phyloP scores from a whole-genome alignment of 2,113 vertebrate species.

The Rhadina sibilatrix region DNA sequence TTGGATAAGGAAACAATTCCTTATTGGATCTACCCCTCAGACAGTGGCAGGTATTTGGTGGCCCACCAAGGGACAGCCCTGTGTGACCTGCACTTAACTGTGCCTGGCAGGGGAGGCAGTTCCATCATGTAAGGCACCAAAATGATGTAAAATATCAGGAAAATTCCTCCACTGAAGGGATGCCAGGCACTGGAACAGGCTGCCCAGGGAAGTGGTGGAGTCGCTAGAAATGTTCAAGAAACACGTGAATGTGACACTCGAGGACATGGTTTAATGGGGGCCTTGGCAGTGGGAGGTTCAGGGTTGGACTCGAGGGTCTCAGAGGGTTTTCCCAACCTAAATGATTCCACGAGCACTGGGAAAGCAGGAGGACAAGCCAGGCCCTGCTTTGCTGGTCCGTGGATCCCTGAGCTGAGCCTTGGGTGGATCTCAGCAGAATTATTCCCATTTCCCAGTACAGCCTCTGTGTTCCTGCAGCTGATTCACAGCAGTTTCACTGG shows the following conservation, averaged over 20 bases:
- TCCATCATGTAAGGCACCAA: fast-evolving
- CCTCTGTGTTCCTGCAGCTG: background rate
- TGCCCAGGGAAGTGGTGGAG: background rate
- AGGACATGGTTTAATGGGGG: background rate
- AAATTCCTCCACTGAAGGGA: background rate
- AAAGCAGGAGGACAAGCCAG: background rate
- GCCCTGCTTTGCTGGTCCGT: background rate
- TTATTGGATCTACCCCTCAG: background rate
- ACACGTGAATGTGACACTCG: background rate
- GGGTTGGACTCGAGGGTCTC: background rate
- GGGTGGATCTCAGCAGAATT: background rate
- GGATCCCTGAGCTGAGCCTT: background rate
- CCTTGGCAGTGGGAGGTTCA: background rate
- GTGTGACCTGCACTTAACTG: background rate
- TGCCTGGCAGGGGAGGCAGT: background rate
- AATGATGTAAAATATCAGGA: background rate
- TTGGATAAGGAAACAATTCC: background rate
- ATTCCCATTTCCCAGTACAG: background rate
- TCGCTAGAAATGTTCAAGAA: background rate
- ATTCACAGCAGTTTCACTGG: background rate
- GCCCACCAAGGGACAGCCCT: background rate
- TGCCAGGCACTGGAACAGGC: background rate
- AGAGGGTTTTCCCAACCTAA: background rate
- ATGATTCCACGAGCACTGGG: background rate
- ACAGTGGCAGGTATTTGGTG: background rate